These are phyloP conservation scores for Drosophila siamana DNA, from an alignment of 2,888 invertebrate species.

Conservation along the genomic window DNA sequence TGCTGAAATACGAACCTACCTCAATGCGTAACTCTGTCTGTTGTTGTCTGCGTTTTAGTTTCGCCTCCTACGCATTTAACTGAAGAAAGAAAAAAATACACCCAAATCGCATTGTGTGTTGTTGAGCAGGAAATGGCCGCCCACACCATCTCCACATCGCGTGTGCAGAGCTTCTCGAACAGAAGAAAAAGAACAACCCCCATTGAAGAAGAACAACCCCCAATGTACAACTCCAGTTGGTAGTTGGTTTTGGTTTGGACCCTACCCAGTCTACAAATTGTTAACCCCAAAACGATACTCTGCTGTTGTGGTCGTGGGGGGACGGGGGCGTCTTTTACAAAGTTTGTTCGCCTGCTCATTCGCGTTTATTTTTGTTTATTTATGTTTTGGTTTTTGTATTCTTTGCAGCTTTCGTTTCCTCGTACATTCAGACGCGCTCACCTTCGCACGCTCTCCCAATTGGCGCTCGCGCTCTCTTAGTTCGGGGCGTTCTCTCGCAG, in stretches of 20 bases:
- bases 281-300: slow-evolving; percentile 52
- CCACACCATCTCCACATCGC: slow-evolving; percentile 27
- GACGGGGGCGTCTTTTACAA: slow-evolving; percentile 13
- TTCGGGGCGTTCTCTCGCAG: slow-evolving; percentile 24
- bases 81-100: slow-evolving; percentile 17
- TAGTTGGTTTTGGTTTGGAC: slow-evolving; percentile 11
- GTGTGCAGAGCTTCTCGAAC: neutral
- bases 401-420: slow-evolving; percentile 70
- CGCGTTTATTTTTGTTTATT: slow-evolving; percentile 81
- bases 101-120: slow-evolving; percentile 58
- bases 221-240: slow-evolving; percentile 25
- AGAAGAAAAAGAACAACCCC: slow-evolving; percentile 8
- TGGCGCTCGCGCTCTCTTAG: slow-evolving; percentile 18
- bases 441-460: slow-evolving; percentile 15
- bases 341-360: slow-evolving; percentile 57
- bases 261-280: slow-evolving; percentile 60
- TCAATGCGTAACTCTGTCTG: slow-evolving; percentile 58
- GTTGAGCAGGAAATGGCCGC: slow-evolving; percentile 33
- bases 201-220: slow-evolving; percentile 37
- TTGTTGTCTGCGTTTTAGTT: slow-evolving; percentile 20
- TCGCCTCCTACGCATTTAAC: slow-evolving; percentile 46
- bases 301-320: neutral
- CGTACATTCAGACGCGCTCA: slow-evolving; percentile 24
- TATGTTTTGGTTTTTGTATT: slow-evolving; percentile 79
- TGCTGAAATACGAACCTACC: slow-evolving; percentile 60